phyloP scores from a whole-genome alignment of 2,113 vertebrate species.

The Prochilodus magdalenae region DNA sequence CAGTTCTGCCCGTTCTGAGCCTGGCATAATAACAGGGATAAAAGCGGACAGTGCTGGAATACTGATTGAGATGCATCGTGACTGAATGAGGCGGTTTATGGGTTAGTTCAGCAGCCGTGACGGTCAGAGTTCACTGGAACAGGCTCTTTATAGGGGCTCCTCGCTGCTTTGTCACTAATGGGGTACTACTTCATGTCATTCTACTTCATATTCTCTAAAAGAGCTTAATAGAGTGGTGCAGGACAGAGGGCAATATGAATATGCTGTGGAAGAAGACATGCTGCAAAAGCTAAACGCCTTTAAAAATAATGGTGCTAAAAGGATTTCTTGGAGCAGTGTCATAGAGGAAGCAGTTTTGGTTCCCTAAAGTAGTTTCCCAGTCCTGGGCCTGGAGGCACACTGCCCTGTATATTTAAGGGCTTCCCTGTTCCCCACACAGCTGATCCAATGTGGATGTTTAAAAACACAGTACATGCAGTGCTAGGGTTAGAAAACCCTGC shows the following conservation, averaged over 20 bases:
- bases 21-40: constrained; percentile 47
- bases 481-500: no score
- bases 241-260: neutral
- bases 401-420: no score
- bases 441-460: no score
- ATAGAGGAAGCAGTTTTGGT: no score
- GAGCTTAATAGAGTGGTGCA: neutral
- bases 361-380: no score
- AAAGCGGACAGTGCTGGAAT: constrained; percentile 40
- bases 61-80: constrained; percentile 60
- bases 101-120: neutral
- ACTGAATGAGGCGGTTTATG: constrained; percentile 53
- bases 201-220: constrained; percentile 2
- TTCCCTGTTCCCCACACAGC: no score
- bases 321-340: no score
- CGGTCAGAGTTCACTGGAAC: constrained; percentile 37
- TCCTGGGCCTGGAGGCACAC: no score
- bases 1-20: constrained; percentile 31
- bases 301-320: no score
- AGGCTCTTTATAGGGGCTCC: constrained; percentile 5
- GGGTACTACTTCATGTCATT: constrained; percentile 7
- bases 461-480: no score
- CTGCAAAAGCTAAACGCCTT: no score
- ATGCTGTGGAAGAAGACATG: no score
- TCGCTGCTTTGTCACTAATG: constrained; percentile 2